Percentiles rank a stretch among this genome's conserved stretches.
Conservation (phyloP, 2,888 invertebrate genomes). For the Fragum whitleyi region DNA sequence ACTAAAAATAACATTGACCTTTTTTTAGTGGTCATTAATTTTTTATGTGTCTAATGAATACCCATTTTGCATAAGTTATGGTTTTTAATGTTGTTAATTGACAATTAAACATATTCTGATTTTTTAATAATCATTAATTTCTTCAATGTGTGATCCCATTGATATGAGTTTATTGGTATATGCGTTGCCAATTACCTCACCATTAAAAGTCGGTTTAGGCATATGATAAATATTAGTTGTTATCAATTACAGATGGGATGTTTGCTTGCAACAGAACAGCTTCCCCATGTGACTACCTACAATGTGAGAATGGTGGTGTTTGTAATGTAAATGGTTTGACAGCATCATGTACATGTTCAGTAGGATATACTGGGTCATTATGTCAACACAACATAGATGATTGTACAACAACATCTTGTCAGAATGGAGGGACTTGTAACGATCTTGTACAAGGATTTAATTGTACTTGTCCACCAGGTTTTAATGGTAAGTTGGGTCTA, state of each 20-base stretch:
- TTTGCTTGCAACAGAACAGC: constrained; percentile 28
- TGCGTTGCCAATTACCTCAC: no score
- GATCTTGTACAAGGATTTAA: constrained; percentile 93
- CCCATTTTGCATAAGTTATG: no score
- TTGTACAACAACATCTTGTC: constrained; percentile 93
- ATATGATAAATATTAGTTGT: no score
- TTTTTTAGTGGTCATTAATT: no score
- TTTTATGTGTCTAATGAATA: no score
- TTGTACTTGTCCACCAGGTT: constrained; percentile 62
- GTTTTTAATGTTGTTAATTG: no score
- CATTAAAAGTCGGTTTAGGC: no score
- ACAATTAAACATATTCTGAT: no score
- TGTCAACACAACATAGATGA: constrained; percentile 87
- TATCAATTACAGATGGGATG: background rate
- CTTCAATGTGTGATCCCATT: no score
- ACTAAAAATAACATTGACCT: no score
- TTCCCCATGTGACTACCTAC: constrained; percentile 26
- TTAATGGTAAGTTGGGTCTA: constrained; percentile 59
- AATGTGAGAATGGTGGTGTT: constrained; percentile 32
- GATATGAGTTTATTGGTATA: no score
- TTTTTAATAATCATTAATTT: no score
- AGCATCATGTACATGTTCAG: constrained; percentile 58
- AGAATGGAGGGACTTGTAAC: constrained; percentile 92
- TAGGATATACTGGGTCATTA: constrained; percentile 62
- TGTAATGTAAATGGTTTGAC: constrained; percentile 9